Evolutionary conservation across 2,888 invertebrate species (phyloP).

Genomic region (Caenorhabditis sinica): DNA sequence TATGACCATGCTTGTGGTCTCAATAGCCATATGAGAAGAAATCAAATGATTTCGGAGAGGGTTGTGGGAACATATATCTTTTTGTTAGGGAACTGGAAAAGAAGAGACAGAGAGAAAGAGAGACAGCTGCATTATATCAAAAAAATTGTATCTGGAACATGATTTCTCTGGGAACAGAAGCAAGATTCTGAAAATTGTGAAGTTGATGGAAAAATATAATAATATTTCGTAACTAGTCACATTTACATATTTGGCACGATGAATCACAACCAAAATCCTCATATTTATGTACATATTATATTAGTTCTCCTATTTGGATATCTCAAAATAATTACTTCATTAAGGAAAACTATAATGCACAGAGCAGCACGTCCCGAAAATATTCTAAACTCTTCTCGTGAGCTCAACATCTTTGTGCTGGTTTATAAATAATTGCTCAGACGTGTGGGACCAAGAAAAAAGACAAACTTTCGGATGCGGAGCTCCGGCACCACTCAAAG

Average conservation of each 20-base stretch:
- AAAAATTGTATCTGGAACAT: neutral
- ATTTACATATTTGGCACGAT: too few relatives aligned
- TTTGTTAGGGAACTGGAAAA: neutral
- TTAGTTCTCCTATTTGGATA: too few relatives aligned
- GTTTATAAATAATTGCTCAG: conserved; percentile 53
- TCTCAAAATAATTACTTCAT: too few relatives aligned
- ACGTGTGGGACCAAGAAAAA: conserved; percentile 5
- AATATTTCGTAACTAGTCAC: too few relatives aligned
- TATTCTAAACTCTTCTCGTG: neutral
- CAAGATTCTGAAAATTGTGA: too few relatives aligned
- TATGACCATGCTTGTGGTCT: conserved; percentile 15
- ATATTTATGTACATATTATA: too few relatives aligned
- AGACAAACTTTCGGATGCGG: neutral
- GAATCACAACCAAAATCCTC: too few relatives aligned
- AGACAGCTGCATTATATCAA: neutral
- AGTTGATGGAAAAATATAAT: too few relatives aligned
- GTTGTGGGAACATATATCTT: conserved; percentile 4
- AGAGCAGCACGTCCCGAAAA: neutral
- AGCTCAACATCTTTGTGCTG: conserved; percentile 13
- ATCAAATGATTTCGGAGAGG: conserved; percentile 1
- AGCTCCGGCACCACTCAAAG: neutral
- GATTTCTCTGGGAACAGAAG: neutral
- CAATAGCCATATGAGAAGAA: neutral
- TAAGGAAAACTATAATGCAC: neutral
- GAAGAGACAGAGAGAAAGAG: neutral